A percentile compares a stretch with the other conserved stretches of the same genome.
Evolutionary conservation across 2,888 invertebrate species (phyloP).

Genomic region (Cylloceria caligata): DNA sequence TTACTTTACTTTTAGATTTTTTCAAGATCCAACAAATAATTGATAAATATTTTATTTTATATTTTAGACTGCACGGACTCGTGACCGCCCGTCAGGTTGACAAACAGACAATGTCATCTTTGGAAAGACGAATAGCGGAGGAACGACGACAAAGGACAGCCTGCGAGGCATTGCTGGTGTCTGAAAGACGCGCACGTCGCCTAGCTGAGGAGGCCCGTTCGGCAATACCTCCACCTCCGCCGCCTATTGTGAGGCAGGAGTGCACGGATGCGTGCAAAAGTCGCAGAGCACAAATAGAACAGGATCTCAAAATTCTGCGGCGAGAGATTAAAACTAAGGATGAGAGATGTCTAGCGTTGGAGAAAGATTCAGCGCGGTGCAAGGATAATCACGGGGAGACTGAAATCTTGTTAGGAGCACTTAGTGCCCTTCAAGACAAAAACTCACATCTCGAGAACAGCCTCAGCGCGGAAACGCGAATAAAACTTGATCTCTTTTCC

Average conservation of each 20-base stretch:
- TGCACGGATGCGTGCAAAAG: constrained; percentile 89
- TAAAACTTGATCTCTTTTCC: constrained; percentile 98
- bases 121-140: constrained; percentile 94
- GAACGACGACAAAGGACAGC: constrained; percentile 92
- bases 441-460: constrained; percentile 96
- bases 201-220: constrained; percentile 85
- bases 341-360: constrained; percentile 85
- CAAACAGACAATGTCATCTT: constrained; percentile 90
- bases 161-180: constrained; percentile 90
- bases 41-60: constrained; percentile 5
- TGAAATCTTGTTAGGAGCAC: constrained; percentile 92
- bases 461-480: constrained; percentile 97
- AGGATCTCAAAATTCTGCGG: constrained; percentile 88
- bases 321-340: constrained; percentile 89
- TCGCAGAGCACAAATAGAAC: constrained; percentile 89
- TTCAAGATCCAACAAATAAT: too few relatives aligned
- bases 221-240: constrained; percentile 81
- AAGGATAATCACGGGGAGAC: constrained; percentile 89
- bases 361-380: constrained; percentile 84
- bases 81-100: constrained; percentile 91
- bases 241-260: constrained; percentile 85
- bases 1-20: too few relatives aligned
- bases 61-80: constrained; percentile 89
- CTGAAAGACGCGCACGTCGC: constrained; percentile 90
- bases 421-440: constrained; percentile 95